phyloP scores from a whole-genome alignment of 2,797 vertebrate genomes.

The Apogon hyalosoma region DNA sequence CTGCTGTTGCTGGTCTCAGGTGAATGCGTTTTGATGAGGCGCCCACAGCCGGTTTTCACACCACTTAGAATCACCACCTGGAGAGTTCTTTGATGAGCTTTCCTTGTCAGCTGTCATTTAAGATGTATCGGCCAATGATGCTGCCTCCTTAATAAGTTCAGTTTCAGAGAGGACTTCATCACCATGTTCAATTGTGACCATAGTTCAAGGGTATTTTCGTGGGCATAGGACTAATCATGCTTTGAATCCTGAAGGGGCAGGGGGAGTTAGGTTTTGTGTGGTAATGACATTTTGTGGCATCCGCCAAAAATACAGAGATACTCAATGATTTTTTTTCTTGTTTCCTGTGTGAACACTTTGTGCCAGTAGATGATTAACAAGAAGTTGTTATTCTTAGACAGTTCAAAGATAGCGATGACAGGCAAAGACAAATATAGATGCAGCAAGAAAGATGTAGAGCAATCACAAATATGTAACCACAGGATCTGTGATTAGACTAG shows the following conservation, averaged over 20 bases:
- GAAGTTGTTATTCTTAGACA: constrained; percentile 11
- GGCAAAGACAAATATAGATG: not conserved
- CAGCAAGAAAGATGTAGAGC: not conserved
- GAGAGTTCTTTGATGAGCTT: constrained; percentile 63
- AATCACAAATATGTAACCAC: constrained; percentile 1
- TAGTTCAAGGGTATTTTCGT: constrained; percentile 7
- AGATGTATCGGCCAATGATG: constrained; percentile 23
- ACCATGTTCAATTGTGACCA: constrained; percentile 17
- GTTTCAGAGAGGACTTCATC: constrained; percentile 24
- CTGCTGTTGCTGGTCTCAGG: constrained; percentile 72
- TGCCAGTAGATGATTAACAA: constrained; percentile 1
- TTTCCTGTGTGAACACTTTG: constrained; percentile 9
- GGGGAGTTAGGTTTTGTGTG: not conserved
- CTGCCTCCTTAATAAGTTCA: constrained; percentile 6
- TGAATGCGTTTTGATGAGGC: constrained; percentile 73
- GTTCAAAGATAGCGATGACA: constrained; percentile 10
- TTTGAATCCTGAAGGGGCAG: constrained; percentile 33
- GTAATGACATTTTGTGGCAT: not conserved
- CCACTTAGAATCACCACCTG: constrained; percentile 69
- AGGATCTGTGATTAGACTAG: not conserved
- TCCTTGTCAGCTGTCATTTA: constrained; percentile 72
- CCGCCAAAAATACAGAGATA: not conserved
- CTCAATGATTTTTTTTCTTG: constrained; percentile 18
- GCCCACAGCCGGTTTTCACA: constrained; percentile 66
- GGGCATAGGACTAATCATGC: constrained; percentile 4